Base-by-base conservation (phyloP, 2,797 vertebrate species). In the Enteromius radiatus region DNA sequence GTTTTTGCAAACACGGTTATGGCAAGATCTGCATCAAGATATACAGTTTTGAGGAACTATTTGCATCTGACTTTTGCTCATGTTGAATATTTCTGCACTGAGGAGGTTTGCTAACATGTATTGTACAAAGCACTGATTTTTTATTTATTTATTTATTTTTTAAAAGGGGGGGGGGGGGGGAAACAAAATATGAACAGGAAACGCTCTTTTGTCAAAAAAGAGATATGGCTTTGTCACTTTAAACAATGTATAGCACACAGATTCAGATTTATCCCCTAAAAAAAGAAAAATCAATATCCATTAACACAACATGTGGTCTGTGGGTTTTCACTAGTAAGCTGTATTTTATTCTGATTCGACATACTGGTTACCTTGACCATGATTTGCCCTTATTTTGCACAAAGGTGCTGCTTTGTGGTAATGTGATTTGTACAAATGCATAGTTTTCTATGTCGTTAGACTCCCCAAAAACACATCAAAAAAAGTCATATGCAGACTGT, bases 1-100 rank as follows among this genome's bases (percentile, higher is more conserved):
- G 95, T 93, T 96, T 95, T 94, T 97, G 95, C 95, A 97, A 97
- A 97, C 96, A 97, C 96, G 96, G 94, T 94, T 96, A 96, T 96
- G 95, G 93, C 91, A 93, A 95, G 95, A 96, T 96, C 95, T 97
- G 96, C 96, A 96, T 96, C 95, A 96, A 96, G 96, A 96, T 97
- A 95, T 95, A 97, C 96, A 97, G 94, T 94, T 93, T 90, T 90
- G 95, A 96, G 93, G 95, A 96, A 96, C 95, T 96, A 96, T 93
- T 90, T 91, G 92, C 79, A 88, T 91, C 93, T 95, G 93, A 94
- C 86, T 90, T 86, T 76, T 88, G 92, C 92, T 94, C 91, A 92
- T 92, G 95, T 94, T 92, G 91, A 92, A 91, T 92, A 94, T 96
- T 94, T 93, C 92, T 92, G 92, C 95, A 95, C 93, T 94, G 94